phyloP scores from a whole-genome alignment of 2,797 vertebrate species.

The Hafferia zeledoni region DNA sequence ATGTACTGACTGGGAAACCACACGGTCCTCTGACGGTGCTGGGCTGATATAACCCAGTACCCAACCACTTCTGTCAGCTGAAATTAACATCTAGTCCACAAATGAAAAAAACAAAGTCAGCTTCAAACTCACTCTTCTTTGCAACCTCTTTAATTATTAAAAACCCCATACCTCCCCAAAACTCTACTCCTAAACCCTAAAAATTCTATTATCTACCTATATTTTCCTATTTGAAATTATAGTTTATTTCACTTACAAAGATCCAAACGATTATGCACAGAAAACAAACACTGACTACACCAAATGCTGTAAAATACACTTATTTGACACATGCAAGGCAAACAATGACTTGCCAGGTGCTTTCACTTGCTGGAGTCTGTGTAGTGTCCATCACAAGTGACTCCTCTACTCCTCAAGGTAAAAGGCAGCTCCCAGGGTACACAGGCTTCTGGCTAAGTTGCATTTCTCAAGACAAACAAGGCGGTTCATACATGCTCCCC shows the following conservation, averaged over 20 bases:
- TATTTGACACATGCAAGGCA: background rate
- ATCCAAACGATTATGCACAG: background rate
- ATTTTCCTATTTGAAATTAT: background rate
- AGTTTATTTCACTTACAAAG: background rate
- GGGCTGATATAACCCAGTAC: background rate
- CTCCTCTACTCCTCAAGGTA: background rate
- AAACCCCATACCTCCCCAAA: background rate
- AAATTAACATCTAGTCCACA: background rate
- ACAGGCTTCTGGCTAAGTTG: background rate
- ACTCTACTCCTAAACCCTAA: background rate
- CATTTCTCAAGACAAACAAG: background rate
- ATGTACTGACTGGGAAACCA: background rate
- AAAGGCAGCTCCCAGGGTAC: background rate
- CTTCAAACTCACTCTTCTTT: background rate
- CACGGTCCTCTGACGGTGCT: background rate
- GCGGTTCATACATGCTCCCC: background rate
- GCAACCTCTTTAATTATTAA: background rate
- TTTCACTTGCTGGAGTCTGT: background rate
- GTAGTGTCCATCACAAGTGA: background rate
- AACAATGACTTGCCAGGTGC: background rate
- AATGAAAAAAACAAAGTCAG: background rate
- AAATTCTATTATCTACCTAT: background rate
- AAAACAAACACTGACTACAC: background rate
- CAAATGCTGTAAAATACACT: background rate
- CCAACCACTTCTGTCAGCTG: background rate